A percentile compares a stretch with the other conserved stretches of the same genome.
These are phyloP conservation scores for Rhagonycha fulva DNA, from an alignment of 2,888 invertebrate genomes.

Conservation along the genomic window DNA sequence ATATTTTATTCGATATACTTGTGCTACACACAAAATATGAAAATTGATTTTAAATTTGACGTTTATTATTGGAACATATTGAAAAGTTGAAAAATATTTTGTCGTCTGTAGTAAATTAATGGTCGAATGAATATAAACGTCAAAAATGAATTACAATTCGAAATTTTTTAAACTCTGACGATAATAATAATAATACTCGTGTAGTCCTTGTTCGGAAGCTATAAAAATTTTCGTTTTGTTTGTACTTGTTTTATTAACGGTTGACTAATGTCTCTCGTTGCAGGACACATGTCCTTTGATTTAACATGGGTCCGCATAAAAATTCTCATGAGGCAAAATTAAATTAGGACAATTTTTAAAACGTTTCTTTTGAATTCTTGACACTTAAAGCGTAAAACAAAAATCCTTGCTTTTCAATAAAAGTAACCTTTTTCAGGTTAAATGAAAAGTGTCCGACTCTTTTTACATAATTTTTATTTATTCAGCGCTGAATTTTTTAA, in stretches of 20 bases:
- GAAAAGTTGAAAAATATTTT: neutral
- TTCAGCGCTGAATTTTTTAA: neutral
- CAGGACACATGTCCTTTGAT: slow-evolving; percentile 18
- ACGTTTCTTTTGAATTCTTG: slow-evolving; percentile 23
- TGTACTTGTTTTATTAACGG: slow-evolving; percentile 8
- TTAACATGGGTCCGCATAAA: slow-evolving; percentile 21
- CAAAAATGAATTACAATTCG: neutral
- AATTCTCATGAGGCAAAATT: slow-evolving; percentile 19
- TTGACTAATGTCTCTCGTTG: slow-evolving; percentile 4
- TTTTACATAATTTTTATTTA: neutral
- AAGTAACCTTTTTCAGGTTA: neutral
- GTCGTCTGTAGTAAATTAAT: neutral
- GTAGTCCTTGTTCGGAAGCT: neutral
- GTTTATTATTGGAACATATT: neutral
- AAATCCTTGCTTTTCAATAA: slow-evolving; percentile 18
- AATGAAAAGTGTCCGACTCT: neutral
- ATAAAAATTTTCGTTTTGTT: neutral
- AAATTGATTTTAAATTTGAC: neutral
- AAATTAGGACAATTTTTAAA: slow-evolving; percentile 26
- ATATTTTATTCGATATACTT: slow-evolving; percentile 10
- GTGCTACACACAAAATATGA: neutral
- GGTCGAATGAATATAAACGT: neutral
- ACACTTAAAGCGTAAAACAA: slow-evolving; percentile 22
- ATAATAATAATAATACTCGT: neutral
- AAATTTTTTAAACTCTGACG: neutral